Evolutionary conservation across 1,140 invertebrate genomes (phyloP).

Genomic region (Caenorhabditis latens): DNA sequence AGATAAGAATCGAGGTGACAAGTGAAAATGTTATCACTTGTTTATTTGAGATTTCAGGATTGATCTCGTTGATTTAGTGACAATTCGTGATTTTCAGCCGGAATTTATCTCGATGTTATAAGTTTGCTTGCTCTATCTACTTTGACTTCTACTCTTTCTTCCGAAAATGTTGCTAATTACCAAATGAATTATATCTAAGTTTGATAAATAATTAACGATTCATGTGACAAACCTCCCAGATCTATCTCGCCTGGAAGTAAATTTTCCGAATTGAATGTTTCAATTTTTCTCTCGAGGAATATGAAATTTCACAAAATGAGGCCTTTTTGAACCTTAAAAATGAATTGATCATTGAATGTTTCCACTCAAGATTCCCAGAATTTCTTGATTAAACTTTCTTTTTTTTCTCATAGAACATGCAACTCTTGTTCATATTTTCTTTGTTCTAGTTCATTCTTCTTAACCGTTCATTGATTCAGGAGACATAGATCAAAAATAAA

Average conservation of each 20-base stretch:
- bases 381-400: background rate
- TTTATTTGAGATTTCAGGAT: background rate
- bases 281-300: background rate
- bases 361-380: background rate
- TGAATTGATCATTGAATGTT: slow-evolving; percentile 4
- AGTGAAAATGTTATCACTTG: slow-evolving; percentile 31
- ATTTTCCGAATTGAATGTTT: background rate
- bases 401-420: background rate
- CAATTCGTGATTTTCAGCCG: background rate
- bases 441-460: too few species aligned
- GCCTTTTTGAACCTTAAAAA: background rate
- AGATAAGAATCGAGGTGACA: background rate
- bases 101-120: too few species aligned
- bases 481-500: background rate
- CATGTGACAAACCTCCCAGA: slow-evolving; percentile 13
- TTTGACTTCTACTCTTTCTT: background rate
- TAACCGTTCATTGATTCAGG: background rate
- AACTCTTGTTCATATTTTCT: too few species aligned
- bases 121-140: background rate
- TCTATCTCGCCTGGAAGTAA: slow-evolving; percentile 4
- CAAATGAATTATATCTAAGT: background rate
- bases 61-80: background rate
- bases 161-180: background rate
- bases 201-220: background rate
- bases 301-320: background rate